Conservation (phyloP, 2,113 vertebrate genomes). For the Ammodytes marinus region DNA sequence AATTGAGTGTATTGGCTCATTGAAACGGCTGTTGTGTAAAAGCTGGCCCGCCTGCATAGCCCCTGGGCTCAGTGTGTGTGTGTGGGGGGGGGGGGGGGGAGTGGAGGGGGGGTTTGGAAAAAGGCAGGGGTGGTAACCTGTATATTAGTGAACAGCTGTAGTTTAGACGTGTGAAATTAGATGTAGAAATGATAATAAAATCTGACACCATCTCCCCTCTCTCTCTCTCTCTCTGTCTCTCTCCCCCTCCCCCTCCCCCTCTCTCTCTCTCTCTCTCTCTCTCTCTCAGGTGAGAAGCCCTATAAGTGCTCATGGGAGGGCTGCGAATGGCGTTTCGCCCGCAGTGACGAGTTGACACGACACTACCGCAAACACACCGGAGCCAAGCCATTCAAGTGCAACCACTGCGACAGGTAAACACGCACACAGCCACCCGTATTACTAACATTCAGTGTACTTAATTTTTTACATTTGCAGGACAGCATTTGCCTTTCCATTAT, state of each 20-base stretch:
- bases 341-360: conserved; percentile 94
- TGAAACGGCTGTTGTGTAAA: conserved; percentile 73
- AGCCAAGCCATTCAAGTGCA: conserved; percentile 97
- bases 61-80: conserved; percentile 29
- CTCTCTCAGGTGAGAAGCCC: conserved; percentile 86
- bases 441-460: neutral
- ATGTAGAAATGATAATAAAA: conserved; percentile 64
- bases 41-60: conserved; percentile 48
- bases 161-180: conserved; percentile 65
- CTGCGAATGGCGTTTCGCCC: conserved; percentile 96
- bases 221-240: neutral
- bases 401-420: conserved; percentile 95
- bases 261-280: conserved; percentile 20
- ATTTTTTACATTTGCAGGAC: neutral
- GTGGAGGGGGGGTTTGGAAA: conserved; percentile 5
- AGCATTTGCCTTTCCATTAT: neutral
- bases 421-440: neutral
- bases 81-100: conserved; percentile 13
- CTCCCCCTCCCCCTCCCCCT: conserved; percentile 13
- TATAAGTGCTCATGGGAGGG: conserved; percentile 98
- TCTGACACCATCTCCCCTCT: conserved; percentile 32
- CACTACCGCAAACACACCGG: conserved; percentile 99
- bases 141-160: conserved; percentile 70
- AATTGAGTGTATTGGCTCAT: conserved; percentile 78
- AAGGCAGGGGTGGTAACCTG: conserved; percentile 58